Base-by-base conservation (phyloP, 2,888 invertebrate species). In the Sphaerophoria rueppellii region DNA sequence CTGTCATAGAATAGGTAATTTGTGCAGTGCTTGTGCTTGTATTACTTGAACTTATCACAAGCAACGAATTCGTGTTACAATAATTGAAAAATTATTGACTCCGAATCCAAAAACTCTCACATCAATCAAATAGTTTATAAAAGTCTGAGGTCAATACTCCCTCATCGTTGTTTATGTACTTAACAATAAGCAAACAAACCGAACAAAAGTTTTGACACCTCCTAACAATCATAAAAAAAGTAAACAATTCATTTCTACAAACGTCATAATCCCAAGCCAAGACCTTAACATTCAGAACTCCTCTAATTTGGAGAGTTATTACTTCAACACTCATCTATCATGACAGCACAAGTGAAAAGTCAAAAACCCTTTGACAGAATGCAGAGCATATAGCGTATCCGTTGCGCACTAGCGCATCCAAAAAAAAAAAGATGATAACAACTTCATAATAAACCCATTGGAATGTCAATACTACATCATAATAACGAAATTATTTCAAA, bases 201-300 rank as follows among this genome's bases (percentile, higher is more conserved):
- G 11, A 50, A 65, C 50, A 65, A 50, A 11, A 65, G 16, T 65
- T 50, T 65, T 65, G 50, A 65, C 65, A 65, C 65, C 35, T 65
- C 65, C 37, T 50, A 65, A 65, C 16, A 35, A 16, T 50, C 35
- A 65, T 65, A 50, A 65, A 50, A 34, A 48, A 63, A 48, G 34
- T 35, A 63, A 35, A 63, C 16, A 35, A 48, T 14, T 32, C 32
- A 7, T 34, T 32, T 35, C 4, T 12, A 43, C 43, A 7, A 12
- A 63, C 14, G 24, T 35, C 34, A 63, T 63, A 63, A 63, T 48
- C 5, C 35, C n/a, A 35, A 16, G 6, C 50, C 6, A 50, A 2
- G 37, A 11, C 43, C 2, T 40, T 43, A 40, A 34, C 35, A 35
- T 34, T n/a, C 34, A 63, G 14, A 63, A 63, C 12, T 16, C 37